A percentile compares a stretch with the other conserved stretches of the same genome.
phyloP scores from a whole-genome alignment of 2,888 invertebrate species.

The Ennomos fuscantarius region DNA sequence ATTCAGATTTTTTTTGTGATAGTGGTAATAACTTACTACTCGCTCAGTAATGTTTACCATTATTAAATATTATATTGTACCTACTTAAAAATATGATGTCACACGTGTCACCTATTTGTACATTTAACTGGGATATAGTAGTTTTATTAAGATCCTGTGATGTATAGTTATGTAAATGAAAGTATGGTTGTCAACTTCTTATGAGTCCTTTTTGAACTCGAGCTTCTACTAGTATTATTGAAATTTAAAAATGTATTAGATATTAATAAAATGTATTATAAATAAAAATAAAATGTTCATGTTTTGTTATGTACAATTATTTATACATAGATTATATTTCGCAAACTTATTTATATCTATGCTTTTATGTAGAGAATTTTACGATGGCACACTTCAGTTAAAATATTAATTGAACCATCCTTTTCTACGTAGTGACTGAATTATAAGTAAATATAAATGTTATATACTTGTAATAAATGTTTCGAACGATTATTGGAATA shows the following conservation, averaged over 20 bases:
- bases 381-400: no score
- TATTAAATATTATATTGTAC: no score
- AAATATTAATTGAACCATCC: conserved; percentile 12
- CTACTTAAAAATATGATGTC: no score
- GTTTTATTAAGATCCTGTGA: conserved; percentile 25
- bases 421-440: conserved; percentile 50
- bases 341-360: no score
- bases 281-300: not conserved
- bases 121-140: not conserved
- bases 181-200: conserved; percentile 80
- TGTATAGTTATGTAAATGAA: conserved; percentile 45
- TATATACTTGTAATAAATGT: not conserved
- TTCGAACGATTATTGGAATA: conserved; percentile 32
- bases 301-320: no score
- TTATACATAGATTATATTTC: no score
- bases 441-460: conserved; percentile 10
- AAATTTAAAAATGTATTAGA: conserved; percentile 26
- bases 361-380: no score
- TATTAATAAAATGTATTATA: conserved; percentile 7
- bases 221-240: conserved; percentile 70
- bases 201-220: conserved; percentile 77
- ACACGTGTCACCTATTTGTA: no score
- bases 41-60: no score
- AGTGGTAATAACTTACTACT: no score
- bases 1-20: no score